phyloP scores from a whole-genome alignment of 2,113 vertebrate genomes.

The Corvus moneduloides region DNA sequence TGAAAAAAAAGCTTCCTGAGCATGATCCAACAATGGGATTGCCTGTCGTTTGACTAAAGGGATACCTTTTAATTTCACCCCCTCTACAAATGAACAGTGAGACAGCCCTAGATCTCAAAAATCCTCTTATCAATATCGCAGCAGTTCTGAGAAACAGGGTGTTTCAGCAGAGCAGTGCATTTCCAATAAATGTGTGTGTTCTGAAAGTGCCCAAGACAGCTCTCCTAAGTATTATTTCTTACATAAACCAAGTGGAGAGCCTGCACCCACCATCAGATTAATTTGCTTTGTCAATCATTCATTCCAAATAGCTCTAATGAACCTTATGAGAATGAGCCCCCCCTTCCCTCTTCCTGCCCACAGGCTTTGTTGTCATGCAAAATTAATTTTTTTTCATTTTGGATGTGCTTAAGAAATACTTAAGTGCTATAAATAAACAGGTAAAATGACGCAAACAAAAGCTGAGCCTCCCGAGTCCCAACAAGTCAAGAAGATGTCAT shows the following conservation, averaged over 20 bases:
- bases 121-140: neutral
- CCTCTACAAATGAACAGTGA: neutral
- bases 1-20: neutral
- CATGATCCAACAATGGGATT: neutral
- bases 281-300: neutral
- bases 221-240: neutral
- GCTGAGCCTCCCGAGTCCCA: neutral
- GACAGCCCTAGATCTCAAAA: neutral
- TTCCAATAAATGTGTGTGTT: neutral
- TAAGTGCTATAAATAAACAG: neutral
- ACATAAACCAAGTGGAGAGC: neutral
- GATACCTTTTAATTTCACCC: neutral
- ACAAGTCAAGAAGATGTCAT: neutral
- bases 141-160: neutral
- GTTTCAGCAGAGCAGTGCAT: neutral
- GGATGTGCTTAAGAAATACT: neutral
- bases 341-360: neutral
- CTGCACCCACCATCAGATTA: neutral
- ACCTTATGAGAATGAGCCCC: neutral
- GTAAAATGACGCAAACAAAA: neutral
- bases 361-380: neutral
- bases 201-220: neutral
- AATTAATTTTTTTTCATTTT: neutral
- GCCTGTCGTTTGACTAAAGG: neutral
- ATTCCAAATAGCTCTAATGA: neutral